phyloP scores from a whole-genome alignment of 2,888 invertebrate species.

The Caenorhabditis doughertyi region DNA sequence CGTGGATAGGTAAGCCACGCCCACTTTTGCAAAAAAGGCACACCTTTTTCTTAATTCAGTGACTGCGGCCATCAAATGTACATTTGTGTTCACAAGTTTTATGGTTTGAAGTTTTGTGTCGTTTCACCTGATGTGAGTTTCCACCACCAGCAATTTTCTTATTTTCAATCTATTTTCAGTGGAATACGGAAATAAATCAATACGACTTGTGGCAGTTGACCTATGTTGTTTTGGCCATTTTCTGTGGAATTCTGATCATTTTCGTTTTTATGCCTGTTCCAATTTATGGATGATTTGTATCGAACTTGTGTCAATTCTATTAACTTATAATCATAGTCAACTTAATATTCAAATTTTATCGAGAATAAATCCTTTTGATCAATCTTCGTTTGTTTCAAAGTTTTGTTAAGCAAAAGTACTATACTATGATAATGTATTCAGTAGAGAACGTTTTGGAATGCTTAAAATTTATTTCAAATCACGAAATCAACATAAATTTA shows the following conservation, averaged over 20 bases:
- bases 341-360: not conserved
- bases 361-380: not conserved
- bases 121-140: not conserved
- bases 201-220: not conserved
- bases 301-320: not conserved
- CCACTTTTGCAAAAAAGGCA: no score
- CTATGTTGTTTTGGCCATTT: not conserved
- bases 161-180: not conserved
- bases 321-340: not conserved
- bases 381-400: no score
- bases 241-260: conserved; percentile 1
- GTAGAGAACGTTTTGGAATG: no score
- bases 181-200: not conserved
- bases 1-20: not conserved
- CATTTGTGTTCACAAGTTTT: conserved; percentile 9
- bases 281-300: not conserved
- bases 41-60: conserved; percentile 1
- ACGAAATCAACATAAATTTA: no score
- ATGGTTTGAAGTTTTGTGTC: conserved; percentile 15
- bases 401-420: no score
- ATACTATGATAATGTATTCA: no score
- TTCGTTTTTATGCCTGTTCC: not conserved
- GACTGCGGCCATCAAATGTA: conserved; percentile 6
- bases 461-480: no score
- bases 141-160: not conserved